A percentile compares a stretch with the other conserved stretches of the same genome.
phyloP scores from a whole-genome alignment of 2,797 vertebrate genomes.

The Macroramphosus scolopax region DNA sequence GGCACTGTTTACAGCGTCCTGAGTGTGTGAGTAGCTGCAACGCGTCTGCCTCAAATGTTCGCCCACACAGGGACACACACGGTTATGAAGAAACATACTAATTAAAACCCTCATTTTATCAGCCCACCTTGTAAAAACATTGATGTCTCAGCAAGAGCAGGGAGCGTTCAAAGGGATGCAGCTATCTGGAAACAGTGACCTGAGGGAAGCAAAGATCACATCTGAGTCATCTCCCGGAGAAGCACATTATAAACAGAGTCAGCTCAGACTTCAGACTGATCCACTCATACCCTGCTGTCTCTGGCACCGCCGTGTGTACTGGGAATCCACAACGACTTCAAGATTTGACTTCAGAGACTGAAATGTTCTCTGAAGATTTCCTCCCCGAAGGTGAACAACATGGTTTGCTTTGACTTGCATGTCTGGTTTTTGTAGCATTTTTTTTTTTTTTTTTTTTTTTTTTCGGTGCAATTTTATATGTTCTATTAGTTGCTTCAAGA shows the following conservation, averaged over 20 bases:
- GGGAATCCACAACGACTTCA: too few relatives aligned
- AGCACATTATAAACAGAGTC: background rate
- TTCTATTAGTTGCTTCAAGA: slow-evolving; percentile 10
- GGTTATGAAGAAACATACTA: background rate
- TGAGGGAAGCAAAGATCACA: slow-evolving; percentile 8
- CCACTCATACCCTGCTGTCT: slow-evolving; percentile 19
- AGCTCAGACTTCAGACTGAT: slow-evolving; percentile 8
- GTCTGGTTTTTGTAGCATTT: slow-evolving; percentile 4
- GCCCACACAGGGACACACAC: slow-evolving; percentile 7
- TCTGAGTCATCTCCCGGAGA: slow-evolving; percentile 8
- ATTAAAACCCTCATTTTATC: background rate
- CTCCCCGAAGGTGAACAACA: slow-evolving; percentile 5
- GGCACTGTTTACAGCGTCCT: slow-evolving; percentile 19
- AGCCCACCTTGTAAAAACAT: too few relatives aligned
- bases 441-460: too few relatives aligned
- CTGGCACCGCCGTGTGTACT: background rate
- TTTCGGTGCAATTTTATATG: background rate
- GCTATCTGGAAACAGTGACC: background rate
- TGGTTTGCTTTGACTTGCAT: slow-evolving; percentile 21
- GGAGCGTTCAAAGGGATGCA: too few relatives aligned
- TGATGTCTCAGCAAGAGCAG: too few relatives aligned
- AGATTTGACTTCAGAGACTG: too few relatives aligned
- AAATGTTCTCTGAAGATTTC: slow-evolving; percentile 8
- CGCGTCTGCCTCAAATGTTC: slow-evolving; percentile 13
- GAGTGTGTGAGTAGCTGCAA: too few relatives aligned